Conservation (phyloP, 2,888 invertebrate species). For the Ecliptopera silaceata region DNA sequence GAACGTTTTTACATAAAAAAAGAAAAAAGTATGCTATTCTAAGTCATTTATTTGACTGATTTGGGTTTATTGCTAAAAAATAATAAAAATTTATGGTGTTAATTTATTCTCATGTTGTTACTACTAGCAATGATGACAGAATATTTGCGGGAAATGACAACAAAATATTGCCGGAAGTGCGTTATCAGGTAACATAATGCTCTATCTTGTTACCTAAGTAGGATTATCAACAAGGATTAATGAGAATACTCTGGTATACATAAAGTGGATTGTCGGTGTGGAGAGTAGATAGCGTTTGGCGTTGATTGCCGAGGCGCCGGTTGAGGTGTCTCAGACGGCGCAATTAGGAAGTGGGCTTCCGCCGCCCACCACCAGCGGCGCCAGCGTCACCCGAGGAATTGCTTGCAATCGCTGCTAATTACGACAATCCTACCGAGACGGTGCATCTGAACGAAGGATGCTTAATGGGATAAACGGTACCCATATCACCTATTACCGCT, state of each 20-base stretch:
- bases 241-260: constrained; percentile 32
- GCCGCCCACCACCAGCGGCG: constrained; percentile 80
- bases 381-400: constrained; percentile 72
- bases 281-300: constrained; percentile 62
- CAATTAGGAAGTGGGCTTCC: constrained; percentile 81
- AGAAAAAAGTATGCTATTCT: neutral
- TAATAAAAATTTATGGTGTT: too few relatives aligned
- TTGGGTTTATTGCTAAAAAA: too few relatives aligned
- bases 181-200: constrained; percentile 26
- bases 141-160: constrained; percentile 2
- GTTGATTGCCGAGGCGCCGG: constrained; percentile 81
- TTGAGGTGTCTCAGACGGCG: constrained; percentile 76
- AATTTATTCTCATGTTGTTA: too few relatives aligned
- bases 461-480: constrained; percentile 30
- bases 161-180: constrained; percentile 23
- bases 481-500: neutral
- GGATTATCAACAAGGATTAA: constrained; percentile 23
- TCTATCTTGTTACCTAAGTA: neutral
- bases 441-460: constrained; percentile 31
- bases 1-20: neutral
- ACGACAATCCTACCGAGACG: constrained; percentile 53
- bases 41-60: too few relatives aligned
- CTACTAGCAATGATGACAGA: too few relatives aligned
- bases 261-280: constrained; percentile 50
- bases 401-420: constrained; percentile 76